A percentile compares a stretch with the other conserved stretches of the same genome.
Evolutionary conservation across 2,113 vertebrate genomes (phyloP).

Genomic region (Xiphophorus hellerii): DNA sequence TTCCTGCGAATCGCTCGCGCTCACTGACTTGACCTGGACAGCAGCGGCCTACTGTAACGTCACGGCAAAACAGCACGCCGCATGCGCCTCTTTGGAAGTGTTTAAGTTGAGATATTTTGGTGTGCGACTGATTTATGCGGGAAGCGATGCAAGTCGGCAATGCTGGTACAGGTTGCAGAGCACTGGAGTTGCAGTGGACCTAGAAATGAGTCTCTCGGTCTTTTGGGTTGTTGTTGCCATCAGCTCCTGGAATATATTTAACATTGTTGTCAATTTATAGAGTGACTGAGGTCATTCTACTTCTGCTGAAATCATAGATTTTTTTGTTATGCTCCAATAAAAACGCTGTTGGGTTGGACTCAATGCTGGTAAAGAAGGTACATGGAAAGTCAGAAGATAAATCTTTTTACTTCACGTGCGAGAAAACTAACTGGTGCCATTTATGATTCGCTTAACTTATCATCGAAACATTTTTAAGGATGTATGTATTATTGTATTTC

Average conservation of each 20-base stretch:
- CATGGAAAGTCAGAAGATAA: no score
- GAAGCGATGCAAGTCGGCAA: constrained; percentile 11
- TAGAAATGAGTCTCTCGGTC: background rate
- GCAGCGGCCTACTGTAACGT: background rate
- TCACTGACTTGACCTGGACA: background rate
- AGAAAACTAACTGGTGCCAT: no score
- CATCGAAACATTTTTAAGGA: no score
- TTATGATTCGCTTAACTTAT: background rate
- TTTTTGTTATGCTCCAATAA: no score
- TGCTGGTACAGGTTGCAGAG: background rate
- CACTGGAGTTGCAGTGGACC: constrained; percentile 3
- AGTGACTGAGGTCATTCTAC: background rate
- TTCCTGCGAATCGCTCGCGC: background rate
- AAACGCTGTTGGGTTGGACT: background rate
- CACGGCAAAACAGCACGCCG: background rate
- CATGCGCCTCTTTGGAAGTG: background rate
- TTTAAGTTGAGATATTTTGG: background rate
- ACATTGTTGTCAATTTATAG: background rate
- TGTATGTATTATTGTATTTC: no score
- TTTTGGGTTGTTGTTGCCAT: background rate
- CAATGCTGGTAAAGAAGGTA: background rate
- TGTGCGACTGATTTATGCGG: background rate
- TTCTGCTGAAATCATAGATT: background rate
- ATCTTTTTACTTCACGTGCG: no score
- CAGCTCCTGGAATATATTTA: constrained; percentile 2